Base-by-base conservation (phyloP, 30 jellyfish, hydroid and myxozoan species). In the Hydra vulgaris region DNA sequence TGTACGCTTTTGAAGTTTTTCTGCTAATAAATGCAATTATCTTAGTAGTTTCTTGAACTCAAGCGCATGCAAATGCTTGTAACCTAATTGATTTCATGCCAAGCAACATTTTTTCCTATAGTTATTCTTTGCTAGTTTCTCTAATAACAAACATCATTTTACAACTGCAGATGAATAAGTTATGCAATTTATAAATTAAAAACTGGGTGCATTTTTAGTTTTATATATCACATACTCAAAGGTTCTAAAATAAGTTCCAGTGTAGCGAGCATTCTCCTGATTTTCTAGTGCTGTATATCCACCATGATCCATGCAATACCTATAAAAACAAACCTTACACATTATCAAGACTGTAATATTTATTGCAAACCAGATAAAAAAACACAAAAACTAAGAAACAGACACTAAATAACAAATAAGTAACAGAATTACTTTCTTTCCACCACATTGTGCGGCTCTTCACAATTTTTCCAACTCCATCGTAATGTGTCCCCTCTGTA, bases 401-500 rank as follows among this genome's bases (percentile, higher is more conserved):
- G 17, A 3, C 12, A 40, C 61, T 40, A 40, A 40, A 40, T 40
- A 12, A 12, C 12, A 3, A 40, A 40, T 3, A 3, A 5, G 12
- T 40, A 40, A 8, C 16, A 3, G 16, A 3, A 54, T 15, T 66
- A 80, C 87, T 70, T 80, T 25, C 87, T 80, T 70, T 80, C 87
- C 21, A 70, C 83, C 21, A 80, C 66, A 80, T 80, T 80, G 53
- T 70, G 87, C 7, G 87, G 83, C 66, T 80, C 87, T 66, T 80
- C 87, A 26, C 87, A 80, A 22, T 80, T 67, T 69, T 70, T 80
- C 87, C 87, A 80, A 26, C 87, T 80, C 87, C 87, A 80, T 8
- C 87, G 82, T 1, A 80, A 72, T 18, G 87, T 80, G 70, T 80
- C 87, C 18, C 87, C 87, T 80, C 71, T 80, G 72, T 80, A 80